Evolutionary conservation across 2,888 invertebrate genomes (phyloP).

Genomic region (Opisthograptis luteolata): DNA sequence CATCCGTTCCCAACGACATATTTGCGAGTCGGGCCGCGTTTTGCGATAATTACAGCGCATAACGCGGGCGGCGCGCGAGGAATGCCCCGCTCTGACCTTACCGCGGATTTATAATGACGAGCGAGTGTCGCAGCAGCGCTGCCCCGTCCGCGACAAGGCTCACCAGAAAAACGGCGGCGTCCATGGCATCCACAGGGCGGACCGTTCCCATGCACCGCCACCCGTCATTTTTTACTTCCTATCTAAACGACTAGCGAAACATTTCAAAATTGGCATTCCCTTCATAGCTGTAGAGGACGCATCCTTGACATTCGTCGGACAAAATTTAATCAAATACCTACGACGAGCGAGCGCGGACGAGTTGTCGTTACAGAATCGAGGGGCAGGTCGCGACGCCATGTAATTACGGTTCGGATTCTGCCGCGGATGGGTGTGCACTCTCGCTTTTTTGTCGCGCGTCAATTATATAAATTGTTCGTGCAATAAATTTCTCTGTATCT

Average conservation of each 20-base stretch:
- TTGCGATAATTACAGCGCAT: constrained; percentile 82
- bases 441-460: constrained; percentile 81
- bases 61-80: constrained; percentile 75
- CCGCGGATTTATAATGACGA: constrained; percentile 81
- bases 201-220: constrained; percentile 67
- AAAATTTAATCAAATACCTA: constrained; percentile 75
- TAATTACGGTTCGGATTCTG: constrained; percentile 74
- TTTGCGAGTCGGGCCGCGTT: constrained; percentile 80
- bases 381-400: constrained; percentile 61
- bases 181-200: constrained; percentile 66
- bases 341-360: constrained; percentile 62
- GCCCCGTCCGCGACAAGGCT: constrained; percentile 51
- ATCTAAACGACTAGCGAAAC: constrained; percentile 78
- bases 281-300: constrained; percentile 78
- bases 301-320: constrained; percentile 62
- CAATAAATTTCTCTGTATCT: constrained; percentile 83
- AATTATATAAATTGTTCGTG: constrained; percentile 83
- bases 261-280: constrained; percentile 82
- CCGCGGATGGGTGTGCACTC: constrained; percentile 73
- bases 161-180: constrained; percentile 67
- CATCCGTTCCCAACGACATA: constrained; percentile 82
- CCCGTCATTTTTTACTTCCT: constrained; percentile 66
- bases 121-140: constrained; percentile 70
- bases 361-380: too few species aligned
- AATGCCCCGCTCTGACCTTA: constrained; percentile 79